phyloP scores from a whole-genome alignment of 2,113 vertebrate genomes.

The Falcunculus frontatus region DNA sequence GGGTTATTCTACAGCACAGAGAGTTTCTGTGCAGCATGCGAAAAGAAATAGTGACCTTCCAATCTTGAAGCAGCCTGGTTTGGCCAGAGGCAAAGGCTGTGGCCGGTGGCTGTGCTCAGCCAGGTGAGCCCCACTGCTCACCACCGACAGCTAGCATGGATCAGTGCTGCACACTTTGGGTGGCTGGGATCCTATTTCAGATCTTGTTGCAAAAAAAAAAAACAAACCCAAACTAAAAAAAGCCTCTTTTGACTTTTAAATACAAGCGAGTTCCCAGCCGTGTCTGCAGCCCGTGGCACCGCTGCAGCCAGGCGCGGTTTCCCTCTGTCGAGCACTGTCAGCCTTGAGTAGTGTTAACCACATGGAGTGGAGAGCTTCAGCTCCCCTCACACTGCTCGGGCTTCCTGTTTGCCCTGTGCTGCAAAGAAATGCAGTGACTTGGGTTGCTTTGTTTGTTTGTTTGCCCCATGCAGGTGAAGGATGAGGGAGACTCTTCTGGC shows the following conservation, averaged over 20 bases:
- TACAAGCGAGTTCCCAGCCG: not conserved
- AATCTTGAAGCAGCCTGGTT: not conserved
- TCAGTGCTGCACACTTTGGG: fast-evolving
- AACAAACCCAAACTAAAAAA: not conserved
- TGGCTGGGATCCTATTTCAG: not conserved
- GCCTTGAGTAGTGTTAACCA: conserved; percentile 13
- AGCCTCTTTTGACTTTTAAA: not conserved
- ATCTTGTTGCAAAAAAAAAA: not conserved
- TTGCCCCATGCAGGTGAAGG: not conserved
- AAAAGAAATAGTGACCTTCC: not conserved
- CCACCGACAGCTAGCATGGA: not conserved
- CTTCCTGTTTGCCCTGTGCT: conserved; percentile 50
- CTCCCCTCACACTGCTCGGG: not conserved
- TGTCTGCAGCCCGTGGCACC: not conserved
- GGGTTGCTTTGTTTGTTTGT: not conserved
- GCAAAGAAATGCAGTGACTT: not conserved
- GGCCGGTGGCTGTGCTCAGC: not conserved
- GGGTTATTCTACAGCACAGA: not conserved
- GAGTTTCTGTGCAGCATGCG: too few species aligned
- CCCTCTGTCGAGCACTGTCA: not conserved
- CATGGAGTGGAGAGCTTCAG: not conserved
- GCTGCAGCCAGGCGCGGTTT: not conserved
- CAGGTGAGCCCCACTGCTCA: not conserved
- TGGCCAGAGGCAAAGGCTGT: not conserved
- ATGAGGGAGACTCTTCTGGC: not conserved